Conservation (phyloP, 1,140 invertebrate species). For the Papilio helenus region DNA sequence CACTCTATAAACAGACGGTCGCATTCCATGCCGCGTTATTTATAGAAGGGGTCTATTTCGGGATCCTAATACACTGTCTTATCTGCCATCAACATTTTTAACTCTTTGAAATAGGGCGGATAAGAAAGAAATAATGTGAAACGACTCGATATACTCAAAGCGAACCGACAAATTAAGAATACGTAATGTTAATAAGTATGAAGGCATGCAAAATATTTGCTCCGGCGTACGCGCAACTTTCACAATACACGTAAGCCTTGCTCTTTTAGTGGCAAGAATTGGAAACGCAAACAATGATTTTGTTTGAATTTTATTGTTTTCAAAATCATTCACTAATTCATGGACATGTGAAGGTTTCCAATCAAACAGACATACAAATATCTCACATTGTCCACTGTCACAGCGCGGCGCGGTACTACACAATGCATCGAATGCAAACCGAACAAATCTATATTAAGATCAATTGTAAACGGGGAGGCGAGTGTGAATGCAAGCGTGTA, state of each 20-base stretch:
- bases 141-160: background rate
- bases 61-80: slow-evolving; percentile 55
- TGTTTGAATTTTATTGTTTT: no score
- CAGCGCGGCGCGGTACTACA: background rate
- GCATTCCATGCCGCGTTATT: slow-evolving; percentile 66
- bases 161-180: background rate
- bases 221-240: background rate
- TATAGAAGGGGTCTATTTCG: slow-evolving; percentile 64
- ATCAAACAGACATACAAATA: background rate
- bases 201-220: slow-evolving; percentile 14
- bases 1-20: slow-evolving; percentile 69
- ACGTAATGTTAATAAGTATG: slow-evolving; percentile 6
- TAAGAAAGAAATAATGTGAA: background rate
- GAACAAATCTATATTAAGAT: background rate
- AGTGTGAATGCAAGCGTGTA: background rate
- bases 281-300: background rate
- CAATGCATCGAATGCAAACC: background rate
- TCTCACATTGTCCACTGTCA: background rate
- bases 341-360: no score
- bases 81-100: slow-evolving; percentile 42
- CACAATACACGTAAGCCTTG: slow-evolving; percentile 14
- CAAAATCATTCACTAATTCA: no score
- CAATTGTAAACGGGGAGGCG: background rate
- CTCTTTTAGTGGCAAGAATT: background rate
- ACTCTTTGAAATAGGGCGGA: background rate